phyloP scores from a whole-genome alignment of 1,140 invertebrate species.

The Pogonomyrmex barbatus region DNA sequence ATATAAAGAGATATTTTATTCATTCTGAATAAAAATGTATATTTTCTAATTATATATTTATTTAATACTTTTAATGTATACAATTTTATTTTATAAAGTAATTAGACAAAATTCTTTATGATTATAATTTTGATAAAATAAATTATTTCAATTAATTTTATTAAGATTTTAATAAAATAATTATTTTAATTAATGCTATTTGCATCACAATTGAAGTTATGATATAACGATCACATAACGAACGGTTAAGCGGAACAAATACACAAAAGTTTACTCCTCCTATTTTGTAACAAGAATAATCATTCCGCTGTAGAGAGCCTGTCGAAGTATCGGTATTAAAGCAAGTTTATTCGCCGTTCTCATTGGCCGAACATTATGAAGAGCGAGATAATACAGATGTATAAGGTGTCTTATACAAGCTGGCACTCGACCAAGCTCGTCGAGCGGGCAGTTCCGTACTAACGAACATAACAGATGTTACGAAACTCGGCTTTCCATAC shows the following conservation, averaged over 20 bases:
- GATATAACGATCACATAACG: background rate
- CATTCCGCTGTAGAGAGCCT: constrained; percentile 1
- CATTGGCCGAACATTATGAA: constrained; percentile 28
- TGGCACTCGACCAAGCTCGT: constrained; percentile 51
- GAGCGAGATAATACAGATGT: constrained; percentile 39
- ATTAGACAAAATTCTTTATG: background rate
- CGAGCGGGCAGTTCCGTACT: constrained; percentile 14
- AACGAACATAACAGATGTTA: constrained; percentile 51
- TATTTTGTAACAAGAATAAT: constrained; percentile 25
- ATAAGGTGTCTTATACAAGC: constrained; percentile 46
- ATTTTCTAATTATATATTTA: too few relatives aligned
- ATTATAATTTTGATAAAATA: background rate
- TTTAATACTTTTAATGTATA: background rate
- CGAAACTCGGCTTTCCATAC: constrained; percentile 13
- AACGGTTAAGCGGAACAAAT: constrained; percentile 9
- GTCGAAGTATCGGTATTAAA: constrained; percentile 35
- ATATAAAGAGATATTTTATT: background rate
- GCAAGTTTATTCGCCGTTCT: constrained; percentile 28
- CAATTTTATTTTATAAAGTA: background rate
- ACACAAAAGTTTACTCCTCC: constrained; percentile 18
- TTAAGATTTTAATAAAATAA: background rate
- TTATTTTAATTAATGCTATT: background rate
- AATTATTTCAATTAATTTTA: background rate
- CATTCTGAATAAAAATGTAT: background rate
- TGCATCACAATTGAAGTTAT: background rate